Conservation (phyloP, 2,113 vertebrate species). For the Cyprinodon variegatus region DNA sequence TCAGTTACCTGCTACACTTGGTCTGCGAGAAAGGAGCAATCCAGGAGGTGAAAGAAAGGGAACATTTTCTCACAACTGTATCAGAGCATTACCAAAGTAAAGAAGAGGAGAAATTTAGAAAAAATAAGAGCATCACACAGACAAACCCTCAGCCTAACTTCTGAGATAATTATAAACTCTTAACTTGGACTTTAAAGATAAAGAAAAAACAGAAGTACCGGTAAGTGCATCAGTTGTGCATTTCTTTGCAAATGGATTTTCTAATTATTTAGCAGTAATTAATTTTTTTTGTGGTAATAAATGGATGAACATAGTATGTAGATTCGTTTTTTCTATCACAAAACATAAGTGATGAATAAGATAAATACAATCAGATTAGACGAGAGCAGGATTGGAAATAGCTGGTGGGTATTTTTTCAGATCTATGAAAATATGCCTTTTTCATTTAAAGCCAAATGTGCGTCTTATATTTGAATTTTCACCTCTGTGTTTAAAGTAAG, state of each 20-base stretch:
- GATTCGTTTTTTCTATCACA: too few species aligned
- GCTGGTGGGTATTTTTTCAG: too few species aligned
- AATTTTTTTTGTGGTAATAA: not conserved
- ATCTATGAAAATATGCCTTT: too few species aligned
- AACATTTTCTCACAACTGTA: not conserved
- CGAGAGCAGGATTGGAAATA: too few species aligned
- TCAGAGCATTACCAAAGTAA: not conserved
- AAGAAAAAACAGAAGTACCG: not conserved
- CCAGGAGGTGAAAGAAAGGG: not conserved
- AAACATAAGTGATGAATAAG: too few species aligned
- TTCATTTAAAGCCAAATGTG: too few species aligned
- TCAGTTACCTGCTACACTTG: constrained; percentile 48
- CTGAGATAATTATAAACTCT: not conserved
- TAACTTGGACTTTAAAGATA: not conserved
- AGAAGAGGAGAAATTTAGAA: not conserved
- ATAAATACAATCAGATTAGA: too few species aligned
- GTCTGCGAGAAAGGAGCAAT: too few species aligned
- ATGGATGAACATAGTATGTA: not conserved
- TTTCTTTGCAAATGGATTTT: not conserved
- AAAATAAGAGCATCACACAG: too few species aligned
- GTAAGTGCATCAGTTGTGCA: not conserved
- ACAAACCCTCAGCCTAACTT: not conserved
- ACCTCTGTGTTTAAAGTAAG: too few species aligned
- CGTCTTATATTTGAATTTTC: too few species aligned
- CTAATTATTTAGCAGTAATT: too few species aligned